Conservation (phyloP, 2,797 vertebrate species). For the Pipistrellus pipistrellus region DNA sequence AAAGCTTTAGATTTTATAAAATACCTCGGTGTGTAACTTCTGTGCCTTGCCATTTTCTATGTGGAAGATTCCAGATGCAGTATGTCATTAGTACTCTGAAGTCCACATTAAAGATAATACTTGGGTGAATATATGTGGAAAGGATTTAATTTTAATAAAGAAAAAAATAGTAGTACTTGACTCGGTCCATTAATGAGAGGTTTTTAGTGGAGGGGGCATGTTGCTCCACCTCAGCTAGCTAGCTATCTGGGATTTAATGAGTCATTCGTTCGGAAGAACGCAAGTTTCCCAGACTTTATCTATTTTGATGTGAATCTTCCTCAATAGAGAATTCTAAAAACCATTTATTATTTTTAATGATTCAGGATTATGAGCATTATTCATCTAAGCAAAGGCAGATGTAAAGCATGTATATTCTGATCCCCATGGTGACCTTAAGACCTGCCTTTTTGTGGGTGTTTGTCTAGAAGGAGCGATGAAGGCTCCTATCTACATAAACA, state of each 20-base stretch:
- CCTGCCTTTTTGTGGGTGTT: not conserved
- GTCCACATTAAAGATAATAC: constrained; percentile 29
- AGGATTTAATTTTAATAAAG: not conserved
- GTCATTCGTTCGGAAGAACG: not conserved
- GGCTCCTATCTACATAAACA: not conserved
- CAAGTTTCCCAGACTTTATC: not conserved
- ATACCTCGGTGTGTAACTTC: not conserved
- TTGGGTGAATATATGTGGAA: not conserved
- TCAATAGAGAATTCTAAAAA: constrained; percentile 45
- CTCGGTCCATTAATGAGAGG: not conserved
- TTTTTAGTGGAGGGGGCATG: not conserved
- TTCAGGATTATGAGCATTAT: constrained; percentile 19
- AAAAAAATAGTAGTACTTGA: constrained; percentile 19
- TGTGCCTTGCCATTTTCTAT: not conserved
- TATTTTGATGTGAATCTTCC: constrained; percentile 39
- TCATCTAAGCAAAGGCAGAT: not conserved
- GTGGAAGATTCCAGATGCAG: not conserved
- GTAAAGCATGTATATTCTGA: not conserved
- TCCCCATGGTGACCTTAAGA: not conserved
- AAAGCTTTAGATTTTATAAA: constrained; percentile 9
- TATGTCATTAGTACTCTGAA: not conserved
- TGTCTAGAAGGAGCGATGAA: not conserved
- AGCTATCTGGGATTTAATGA: not conserved
- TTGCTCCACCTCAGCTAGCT: not conserved
- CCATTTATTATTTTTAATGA: constrained; percentile 1